phyloP scores from a whole-genome alignment of 2,888 invertebrate species.

The Diarsia mendica region DNA sequence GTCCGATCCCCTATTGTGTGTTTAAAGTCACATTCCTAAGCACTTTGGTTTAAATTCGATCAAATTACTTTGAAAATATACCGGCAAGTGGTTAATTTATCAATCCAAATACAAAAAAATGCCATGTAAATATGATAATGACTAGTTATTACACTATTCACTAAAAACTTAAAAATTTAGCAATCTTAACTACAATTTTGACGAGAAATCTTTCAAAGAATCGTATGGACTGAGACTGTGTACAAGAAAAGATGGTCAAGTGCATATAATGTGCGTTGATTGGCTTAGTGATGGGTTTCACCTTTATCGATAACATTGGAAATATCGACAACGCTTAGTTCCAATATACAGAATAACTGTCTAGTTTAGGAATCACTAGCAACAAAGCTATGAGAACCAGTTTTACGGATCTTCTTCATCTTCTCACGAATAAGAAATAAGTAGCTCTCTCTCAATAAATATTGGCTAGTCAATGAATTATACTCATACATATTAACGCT shows the following conservation, averaged over 20 bases:
- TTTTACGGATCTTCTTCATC: too few relatives aligned
- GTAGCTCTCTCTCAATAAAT: background rate
- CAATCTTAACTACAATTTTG: background rate
- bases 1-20: background rate
- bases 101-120: background rate
- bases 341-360: background rate
- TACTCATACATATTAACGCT: too few relatives aligned
- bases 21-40: background rate
- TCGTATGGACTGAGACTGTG: constrained; percentile 14
- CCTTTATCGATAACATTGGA: constrained; percentile 52
- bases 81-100: background rate
- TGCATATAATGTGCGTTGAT: constrained; percentile 74
- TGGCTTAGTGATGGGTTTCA: constrained; percentile 68
- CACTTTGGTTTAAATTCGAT: background rate
- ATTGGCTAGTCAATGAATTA: background rate
- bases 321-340: constrained; percentile 6
- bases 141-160: background rate
- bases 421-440: background rate
- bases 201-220: constrained; percentile 13
- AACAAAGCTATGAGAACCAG: background rate
- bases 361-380: background rate
- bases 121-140: background rate
- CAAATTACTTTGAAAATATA: background rate
- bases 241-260: constrained; percentile 44
- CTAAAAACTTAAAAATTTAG: background rate